Evolutionary conservation across 1,140 invertebrate genomes (phyloP).

Genomic region (Triops longicaudatus): DNA sequence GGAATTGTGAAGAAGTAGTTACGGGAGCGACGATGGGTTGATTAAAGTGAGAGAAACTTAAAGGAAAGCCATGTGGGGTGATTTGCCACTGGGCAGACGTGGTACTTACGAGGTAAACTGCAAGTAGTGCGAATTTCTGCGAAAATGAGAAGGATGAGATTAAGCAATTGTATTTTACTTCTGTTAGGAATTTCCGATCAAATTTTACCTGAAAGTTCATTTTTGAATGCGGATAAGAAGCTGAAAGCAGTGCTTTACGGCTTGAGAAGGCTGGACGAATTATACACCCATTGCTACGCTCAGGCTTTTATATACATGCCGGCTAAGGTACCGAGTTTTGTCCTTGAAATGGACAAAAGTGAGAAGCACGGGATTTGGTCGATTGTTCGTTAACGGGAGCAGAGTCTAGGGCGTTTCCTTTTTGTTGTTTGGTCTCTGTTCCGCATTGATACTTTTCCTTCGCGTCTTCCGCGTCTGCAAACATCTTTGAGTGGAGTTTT

Average conservation of each 20-base stretch:
- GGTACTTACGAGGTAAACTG: neutral
- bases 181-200: conserved; percentile 1
- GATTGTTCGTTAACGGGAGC: neutral
- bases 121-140: neutral
- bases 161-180: neutral
- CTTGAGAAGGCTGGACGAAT: neutral
- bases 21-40: conserved; percentile 9
- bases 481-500: neutral
- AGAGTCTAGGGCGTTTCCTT: neutral
- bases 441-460: neutral
- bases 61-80: neutral
- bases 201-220: conserved; percentile 19
- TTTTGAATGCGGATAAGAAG: neutral
- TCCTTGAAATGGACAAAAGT: neutral
- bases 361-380: neutral
- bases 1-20: conserved; percentile 39
- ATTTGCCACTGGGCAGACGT: neutral
- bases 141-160: neutral
- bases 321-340: neutral
- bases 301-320: neutral
- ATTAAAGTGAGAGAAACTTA: neutral
- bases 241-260: conserved; percentile 10
- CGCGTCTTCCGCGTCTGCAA: neutral
- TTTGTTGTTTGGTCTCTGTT: neutral
- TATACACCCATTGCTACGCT: neutral